These are phyloP conservation scores for Dromiciops gliroides DNA, from an alignment of 2,113 vertebrate genomes.

Conservation along the genomic window DNA sequence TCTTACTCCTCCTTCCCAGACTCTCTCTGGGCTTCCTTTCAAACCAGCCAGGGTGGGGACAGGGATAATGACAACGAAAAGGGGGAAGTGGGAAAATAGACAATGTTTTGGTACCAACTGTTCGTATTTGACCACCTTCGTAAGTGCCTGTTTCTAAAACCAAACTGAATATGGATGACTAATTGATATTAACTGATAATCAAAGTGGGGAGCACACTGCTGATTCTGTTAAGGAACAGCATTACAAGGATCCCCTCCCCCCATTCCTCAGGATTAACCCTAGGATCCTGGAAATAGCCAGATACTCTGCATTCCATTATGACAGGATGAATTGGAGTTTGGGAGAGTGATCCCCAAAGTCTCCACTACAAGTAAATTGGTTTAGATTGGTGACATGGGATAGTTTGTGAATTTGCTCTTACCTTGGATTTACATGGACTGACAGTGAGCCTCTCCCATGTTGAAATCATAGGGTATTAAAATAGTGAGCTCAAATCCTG, in stretches of 20 bases:
- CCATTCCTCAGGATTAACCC: not conserved
- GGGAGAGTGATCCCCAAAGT: not conserved
- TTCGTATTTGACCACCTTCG: not conserved
- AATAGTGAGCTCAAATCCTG: not conserved
- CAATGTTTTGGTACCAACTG: not conserved
- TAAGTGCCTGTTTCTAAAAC: not conserved
- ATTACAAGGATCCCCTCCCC: not conserved
- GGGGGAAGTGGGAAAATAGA: not conserved
- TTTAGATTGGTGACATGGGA: not conserved
- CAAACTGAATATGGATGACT: not conserved
- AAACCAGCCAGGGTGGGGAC: not conserved
- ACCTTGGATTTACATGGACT: not conserved
- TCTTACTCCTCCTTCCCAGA: not conserved
- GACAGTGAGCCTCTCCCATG: not conserved
- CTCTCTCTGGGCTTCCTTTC: not conserved
- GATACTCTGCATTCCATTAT: not conserved
- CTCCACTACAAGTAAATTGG: not conserved
- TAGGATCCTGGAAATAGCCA: not conserved
- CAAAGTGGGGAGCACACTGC: not conserved
- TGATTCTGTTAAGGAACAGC: not conserved
- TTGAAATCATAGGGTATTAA: not conserved
- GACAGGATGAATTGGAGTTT: not conserved
- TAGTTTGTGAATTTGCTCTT: not conserved
- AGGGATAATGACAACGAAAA: not conserved
- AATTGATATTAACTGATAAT: not conserved